These are phyloP conservation scores for Ganaspis brasiliensis DNA, from an alignment of 2,888 invertebrate species.

Conservation along the genomic window DNA sequence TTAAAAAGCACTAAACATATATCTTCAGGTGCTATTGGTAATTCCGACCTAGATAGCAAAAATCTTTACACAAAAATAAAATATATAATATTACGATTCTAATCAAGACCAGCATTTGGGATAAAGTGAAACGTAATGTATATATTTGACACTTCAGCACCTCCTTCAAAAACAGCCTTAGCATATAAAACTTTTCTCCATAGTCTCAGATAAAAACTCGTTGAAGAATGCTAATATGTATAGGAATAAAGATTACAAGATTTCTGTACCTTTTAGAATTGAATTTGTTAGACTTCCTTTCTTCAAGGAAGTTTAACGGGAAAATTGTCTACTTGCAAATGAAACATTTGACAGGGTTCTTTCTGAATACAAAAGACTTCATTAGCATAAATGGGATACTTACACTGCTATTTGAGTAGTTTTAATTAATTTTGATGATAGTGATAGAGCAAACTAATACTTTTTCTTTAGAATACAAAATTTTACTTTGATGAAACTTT, in stretches of 20 bases:
- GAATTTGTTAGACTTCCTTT: neutral
- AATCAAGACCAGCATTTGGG: no score
- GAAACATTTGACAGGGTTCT: neutral
- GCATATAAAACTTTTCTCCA: no score
- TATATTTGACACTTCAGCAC: no score
- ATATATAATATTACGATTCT: no score
- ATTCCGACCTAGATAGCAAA: no score
- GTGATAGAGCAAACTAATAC: neutral
- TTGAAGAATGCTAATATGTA: no score
- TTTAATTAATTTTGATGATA: neutral
- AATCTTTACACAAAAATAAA: no score
- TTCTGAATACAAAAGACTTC: neutral
- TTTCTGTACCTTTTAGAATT: constrained; percentile 10
- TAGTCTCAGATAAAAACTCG: no score
- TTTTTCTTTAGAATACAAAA: neutral
- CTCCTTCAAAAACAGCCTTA: no score
- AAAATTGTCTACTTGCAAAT: neutral
- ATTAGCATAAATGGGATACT: neutral
- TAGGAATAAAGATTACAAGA: constrained; percentile 4
- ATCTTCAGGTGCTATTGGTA: no score
- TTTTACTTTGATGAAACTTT: neutral
- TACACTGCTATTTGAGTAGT: neutral
- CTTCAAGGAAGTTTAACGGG: neutral
- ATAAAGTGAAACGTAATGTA: no score
- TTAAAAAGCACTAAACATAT: no score